A percentile compares a stretch with the other conserved stretches of the same genome.
These are phyloP conservation scores for Zaprionus nigranus DNA, from an alignment of 1,140 invertebrate genomes.

Conservation along the genomic window DNA sequence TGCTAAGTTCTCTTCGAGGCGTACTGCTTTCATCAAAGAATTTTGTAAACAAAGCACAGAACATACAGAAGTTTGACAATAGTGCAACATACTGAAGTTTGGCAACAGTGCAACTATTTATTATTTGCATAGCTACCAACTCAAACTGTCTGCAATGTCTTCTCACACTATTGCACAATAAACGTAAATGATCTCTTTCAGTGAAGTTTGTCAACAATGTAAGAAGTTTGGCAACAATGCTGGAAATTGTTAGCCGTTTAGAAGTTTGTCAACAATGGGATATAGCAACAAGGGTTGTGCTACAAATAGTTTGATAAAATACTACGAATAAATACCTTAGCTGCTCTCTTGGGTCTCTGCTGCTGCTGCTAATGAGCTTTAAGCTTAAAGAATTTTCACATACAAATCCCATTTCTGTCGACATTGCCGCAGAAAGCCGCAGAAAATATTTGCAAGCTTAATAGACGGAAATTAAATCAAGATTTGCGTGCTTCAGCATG, in stretches of 20 bases:
- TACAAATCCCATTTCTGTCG: constrained; percentile 27
- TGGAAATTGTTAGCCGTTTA: background rate
- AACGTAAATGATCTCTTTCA: background rate
- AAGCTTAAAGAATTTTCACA: background rate
- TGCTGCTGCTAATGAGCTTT: constrained; percentile 53
- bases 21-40: background rate
- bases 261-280: background rate
- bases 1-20: background rate
- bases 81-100: background rate
- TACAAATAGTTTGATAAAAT: background rate
- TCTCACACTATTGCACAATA: background rate
- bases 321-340: background rate
- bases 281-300: background rate
- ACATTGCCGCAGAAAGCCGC: constrained; percentile 22
- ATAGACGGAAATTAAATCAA: constrained; percentile 78
- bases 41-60: constrained; percentile 11
- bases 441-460: constrained; percentile 70
- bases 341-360: too few relatives aligned
- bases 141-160: too few relatives aligned
- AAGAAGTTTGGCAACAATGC: constrained; percentile 14
- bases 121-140: too few relatives aligned
- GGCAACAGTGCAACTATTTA: too few relatives aligned
- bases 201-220: constrained; percentile 18
- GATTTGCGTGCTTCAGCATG: constrained; percentile 57
- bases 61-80: background rate